Base-by-base conservation (phyloP, 2,888 invertebrate genomes). In the Ditula angustiorana region DNA sequence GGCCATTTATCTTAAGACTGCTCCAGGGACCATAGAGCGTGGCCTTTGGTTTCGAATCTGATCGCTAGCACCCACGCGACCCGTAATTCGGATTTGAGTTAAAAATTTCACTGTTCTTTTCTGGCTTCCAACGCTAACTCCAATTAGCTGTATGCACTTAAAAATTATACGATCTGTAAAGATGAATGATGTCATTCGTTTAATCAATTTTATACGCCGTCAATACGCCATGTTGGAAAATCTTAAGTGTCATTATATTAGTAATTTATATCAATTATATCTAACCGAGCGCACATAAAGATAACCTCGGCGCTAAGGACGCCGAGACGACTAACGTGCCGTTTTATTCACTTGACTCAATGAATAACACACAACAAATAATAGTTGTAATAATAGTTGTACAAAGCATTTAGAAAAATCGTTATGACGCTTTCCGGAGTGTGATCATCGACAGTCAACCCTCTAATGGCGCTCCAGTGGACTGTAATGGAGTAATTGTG, bases 401-500 rank as follows among this genome's bases (percentile, higher is more conserved):
- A 24, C n/a, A 41, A 63, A 58, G 44, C 46, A 62, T 37, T 46
- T 49, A 57, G 41, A 50, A 47, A 41, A 53, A 64, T 61, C 55
- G 57, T 72, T 66, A 69, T 47, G 61, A 61, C 69, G 52, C 44
- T 72, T 71, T 71, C 72, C 70, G 67, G 69, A 49, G 41, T 50
- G 56, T 79, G 79, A 82, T 77, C 75, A 71, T 71, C 68, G 71
- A 72, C 72, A 67, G 74, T 76, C 75, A 76, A 77, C 76, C 73
- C 71, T 67, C 78, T 76, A 74, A 78, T 76, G 78, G 78, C 72
- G 78, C 76, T 71, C 75, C 73, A 77, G 78, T 74, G 77, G 72
- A 74, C 72, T 69, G 76, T 85, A 85, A 87, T 86, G 81, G 87
- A 78, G 83, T 81, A 84, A 88, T 87, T 86, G 87, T 86, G 77